Evolutionary conservation across 1,140 invertebrate genomes (phyloP).

Genomic region (Drosophila yakuba): DNA sequence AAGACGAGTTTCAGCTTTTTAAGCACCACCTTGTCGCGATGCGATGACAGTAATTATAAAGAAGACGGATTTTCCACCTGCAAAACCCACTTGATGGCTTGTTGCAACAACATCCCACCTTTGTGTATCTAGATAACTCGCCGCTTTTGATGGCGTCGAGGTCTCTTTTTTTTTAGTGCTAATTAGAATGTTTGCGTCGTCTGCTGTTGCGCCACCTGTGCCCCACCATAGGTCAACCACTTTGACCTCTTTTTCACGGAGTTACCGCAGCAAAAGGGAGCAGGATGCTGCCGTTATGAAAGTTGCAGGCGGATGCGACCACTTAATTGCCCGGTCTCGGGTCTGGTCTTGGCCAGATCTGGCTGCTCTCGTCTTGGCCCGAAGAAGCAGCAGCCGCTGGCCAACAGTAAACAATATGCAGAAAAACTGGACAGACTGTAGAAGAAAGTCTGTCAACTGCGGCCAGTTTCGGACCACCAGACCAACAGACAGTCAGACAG

Average conservation of each 20-base stretch:
- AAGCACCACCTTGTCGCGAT: constrained; percentile 21
- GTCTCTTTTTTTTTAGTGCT: constrained; percentile 10
- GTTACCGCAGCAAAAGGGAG: constrained; percentile 34
- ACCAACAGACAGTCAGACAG: constrained; percentile 22
- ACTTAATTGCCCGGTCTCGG: constrained; percentile 62
- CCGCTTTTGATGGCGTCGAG: constrained; percentile 14
- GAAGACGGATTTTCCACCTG: constrained; percentile 76
- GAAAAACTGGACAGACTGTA: constrained; percentile 75
- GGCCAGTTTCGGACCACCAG: constrained; percentile 36
- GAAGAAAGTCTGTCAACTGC: constrained; percentile 69
- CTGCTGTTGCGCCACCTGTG: constrained; percentile 27
- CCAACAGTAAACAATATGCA: constrained; percentile 69
- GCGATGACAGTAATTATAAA: constrained; percentile 75
- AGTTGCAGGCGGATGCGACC: constrained; percentile 65
- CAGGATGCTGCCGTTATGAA: constrained; percentile 75
- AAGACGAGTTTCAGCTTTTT: constrained; percentile 61
- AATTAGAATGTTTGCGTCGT: constrained; percentile 45
- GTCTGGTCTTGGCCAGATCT: constrained; percentile 53
- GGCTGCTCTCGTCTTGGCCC: constrained; percentile 46
- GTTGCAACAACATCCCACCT: constrained; percentile 38
- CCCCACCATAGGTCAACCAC: constrained; percentile 5
- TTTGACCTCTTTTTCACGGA: constrained; percentile 24
- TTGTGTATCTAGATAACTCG: constrained; percentile 12
- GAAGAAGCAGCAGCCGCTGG: constrained; percentile 31
- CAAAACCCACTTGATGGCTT: constrained; percentile 27